Conservation (phyloP, 2,113 vertebrate species). For the Eurypyga helias region DNA sequence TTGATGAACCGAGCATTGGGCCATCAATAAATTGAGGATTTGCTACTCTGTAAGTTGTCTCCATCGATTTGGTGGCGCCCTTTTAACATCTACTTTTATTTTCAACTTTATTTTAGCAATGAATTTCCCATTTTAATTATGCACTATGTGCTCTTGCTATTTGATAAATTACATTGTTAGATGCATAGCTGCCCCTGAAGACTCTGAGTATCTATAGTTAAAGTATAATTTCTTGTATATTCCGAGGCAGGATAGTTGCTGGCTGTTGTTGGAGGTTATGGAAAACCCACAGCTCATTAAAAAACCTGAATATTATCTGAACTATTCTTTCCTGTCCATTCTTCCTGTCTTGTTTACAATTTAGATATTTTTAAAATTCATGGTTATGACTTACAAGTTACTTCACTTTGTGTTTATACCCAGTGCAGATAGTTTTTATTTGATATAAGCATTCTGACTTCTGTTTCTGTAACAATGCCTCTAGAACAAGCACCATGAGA, state of each 20-base stretch:
- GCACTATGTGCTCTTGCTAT: neutral
- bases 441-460: constrained; percentile 12
- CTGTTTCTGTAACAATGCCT: constrained; percentile 12
- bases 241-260: neutral
- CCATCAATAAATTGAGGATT: neutral
- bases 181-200: neutral
- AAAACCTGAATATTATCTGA: neutral
- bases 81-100: neutral
- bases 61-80: neutral
- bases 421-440: neutral
- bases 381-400: neutral
- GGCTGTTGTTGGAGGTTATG: neutral
- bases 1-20: neutral
- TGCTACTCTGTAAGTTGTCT: neutral
- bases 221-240: neutral
- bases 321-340: neutral
- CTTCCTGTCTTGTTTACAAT: neutral
- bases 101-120: neutral
- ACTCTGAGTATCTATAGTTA: neutral
- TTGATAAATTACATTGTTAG: neutral
- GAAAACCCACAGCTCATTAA: neutral
- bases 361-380: neutral
- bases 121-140: neutral
- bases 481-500: neutral
- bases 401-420: neutral